Evolutionary conservation across 1,140 invertebrate genomes (phyloP), one percentile per base, ranked within the genome.

Genomic region (Uloborus diversus): DNA sequence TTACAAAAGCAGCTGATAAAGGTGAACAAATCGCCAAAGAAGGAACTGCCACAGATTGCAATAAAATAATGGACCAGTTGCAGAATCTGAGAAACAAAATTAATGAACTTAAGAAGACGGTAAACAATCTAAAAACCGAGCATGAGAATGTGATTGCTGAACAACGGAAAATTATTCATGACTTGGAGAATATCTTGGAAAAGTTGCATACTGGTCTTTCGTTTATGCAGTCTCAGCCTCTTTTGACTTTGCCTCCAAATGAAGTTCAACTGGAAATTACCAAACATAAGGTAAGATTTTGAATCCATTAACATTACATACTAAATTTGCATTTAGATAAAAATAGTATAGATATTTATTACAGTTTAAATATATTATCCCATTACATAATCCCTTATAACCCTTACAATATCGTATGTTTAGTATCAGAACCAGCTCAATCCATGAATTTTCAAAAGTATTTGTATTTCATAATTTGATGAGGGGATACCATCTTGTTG

Each of bases 11-110:
- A 0, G 92, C 91, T 25, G 95, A 97, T 83, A 97, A 96, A 87
- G 96, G 94, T 1, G 93, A 95, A 84, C 93, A 95, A 85, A 96
- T 98, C 28, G 93, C 93, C 9, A 91, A 92, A 1, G 96, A 97
- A 87, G 94, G 94, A 42, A 92, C 93, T 13, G 91, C 92, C 0
- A 92, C 92, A 20, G 95, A 97, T 84, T 90, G 93, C 80, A 96
- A 96, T 84, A 92, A 92, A 82, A 92, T 97, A 2, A 95, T 93
- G 9, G 93, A 96, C 84, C 92, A 96, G 82, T 83, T 97, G 17
- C 94, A 96, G 84, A 92, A 92, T 0, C 83, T 97, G 2, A 96
- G 96, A 86, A 93, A 94, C 85, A 92, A 96, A 81, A 85, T 97
- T 0, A 90, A 94, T 57, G 91, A 90, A 65, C 85, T 97, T 0